These are phyloP conservation scores for Caenorhabditis doughertyi DNA, from an alignment of 2,888 invertebrate species.

Conservation along the genomic window DNA sequence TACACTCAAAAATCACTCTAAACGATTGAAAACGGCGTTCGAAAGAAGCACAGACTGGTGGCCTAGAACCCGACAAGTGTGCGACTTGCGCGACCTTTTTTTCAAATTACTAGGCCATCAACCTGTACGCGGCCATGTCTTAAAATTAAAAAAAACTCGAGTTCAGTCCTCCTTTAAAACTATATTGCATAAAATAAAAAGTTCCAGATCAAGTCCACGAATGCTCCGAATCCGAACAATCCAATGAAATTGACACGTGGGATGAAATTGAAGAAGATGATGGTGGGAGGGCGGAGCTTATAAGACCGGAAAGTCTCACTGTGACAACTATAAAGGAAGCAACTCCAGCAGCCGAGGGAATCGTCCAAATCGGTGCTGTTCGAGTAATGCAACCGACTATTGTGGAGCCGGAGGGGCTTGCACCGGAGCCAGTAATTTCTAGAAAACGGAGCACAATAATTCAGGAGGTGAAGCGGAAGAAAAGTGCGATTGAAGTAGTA, in stretches of 20 bases:
- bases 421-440: slow-evolving; percentile 11
- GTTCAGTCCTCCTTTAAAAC: too few relatives aligned
- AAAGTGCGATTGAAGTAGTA: slow-evolving; percentile 51
- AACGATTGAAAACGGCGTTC: too few relatives aligned
- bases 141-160: too few relatives aligned
- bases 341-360: slow-evolving; percentile 28
- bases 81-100: too few relatives aligned
- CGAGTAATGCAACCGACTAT: slow-evolving; percentile 64
- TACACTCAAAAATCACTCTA: too few relatives aligned
- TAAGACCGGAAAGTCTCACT: slow-evolving; percentile 76
- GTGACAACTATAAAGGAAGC: slow-evolving; percentile 68
- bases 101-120: too few relatives aligned
- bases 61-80: too few relatives aligned
- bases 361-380: slow-evolving; percentile 39
- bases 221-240: slow-evolving; percentile 61
- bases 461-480: slow-evolving; percentile 49
- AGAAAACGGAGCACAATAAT: slow-evolving; percentile 35
- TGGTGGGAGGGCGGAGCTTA: slow-evolving; percentile 50
- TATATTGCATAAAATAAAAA: not conserved
- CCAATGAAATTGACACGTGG: slow-evolving; percentile 68
- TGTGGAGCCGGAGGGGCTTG: slow-evolving; percentile 49
- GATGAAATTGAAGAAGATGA: slow-evolving; percentile 67
- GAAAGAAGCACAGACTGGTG: too few relatives aligned
- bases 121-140: too few relatives aligned
- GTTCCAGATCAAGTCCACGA: slow-evolving; percentile 70